A percentile compares a stretch with the other conserved stretches of the same genome.
Evolutionary conservation across 1,140 invertebrate species (phyloP).

Genomic region (Scaptomyza hsui): DNA sequence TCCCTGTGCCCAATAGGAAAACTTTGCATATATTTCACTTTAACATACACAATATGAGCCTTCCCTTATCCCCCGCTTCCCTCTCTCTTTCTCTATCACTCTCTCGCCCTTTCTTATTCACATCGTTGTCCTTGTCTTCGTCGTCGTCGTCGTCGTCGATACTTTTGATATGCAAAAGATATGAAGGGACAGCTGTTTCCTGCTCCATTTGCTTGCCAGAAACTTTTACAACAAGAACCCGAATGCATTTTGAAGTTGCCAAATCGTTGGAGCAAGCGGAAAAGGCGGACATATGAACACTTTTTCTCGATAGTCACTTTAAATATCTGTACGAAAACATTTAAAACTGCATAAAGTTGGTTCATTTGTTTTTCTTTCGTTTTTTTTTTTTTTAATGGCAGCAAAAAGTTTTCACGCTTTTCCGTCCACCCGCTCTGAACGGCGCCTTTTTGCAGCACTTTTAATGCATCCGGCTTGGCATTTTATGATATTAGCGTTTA

Average conservation of each 20-base stretch:
- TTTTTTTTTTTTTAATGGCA: conserved; percentile 40
- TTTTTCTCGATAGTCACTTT: conserved; percentile 44
- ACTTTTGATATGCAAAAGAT: conserved; percentile 82
- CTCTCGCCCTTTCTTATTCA: not conserved
- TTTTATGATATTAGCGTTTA: conserved; percentile 79
- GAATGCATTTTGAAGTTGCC: conserved; percentile 67
- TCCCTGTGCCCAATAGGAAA: conserved; percentile 47
- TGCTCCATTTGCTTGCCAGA: conserved; percentile 80
- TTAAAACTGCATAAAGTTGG: conserved; percentile 57
- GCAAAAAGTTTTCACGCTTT: conserved; percentile 46
- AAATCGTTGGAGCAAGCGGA: conserved; percentile 21
- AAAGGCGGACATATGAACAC: not conserved
- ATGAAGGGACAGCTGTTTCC: conserved; percentile 81
- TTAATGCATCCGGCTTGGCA: conserved; percentile 48
- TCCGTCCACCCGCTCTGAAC: conserved; percentile 1
- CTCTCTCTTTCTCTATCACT: conserved; percentile 5
- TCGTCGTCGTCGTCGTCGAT: conserved; percentile 60
- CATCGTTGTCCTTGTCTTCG: conserved; percentile 35
- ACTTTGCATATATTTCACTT: conserved; percentile 76
- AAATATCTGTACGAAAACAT: conserved; percentile 51
- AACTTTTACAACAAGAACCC: conserved; percentile 71
- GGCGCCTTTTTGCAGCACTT: conserved; percentile 19
- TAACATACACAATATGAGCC: conserved; percentile 35
- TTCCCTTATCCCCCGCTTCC: not conserved
- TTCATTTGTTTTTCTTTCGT: conserved; percentile 1